Evolutionary conservation across 2,113 vertebrate species (phyloP).

Genomic region (Prunella fulvescens): DNA sequence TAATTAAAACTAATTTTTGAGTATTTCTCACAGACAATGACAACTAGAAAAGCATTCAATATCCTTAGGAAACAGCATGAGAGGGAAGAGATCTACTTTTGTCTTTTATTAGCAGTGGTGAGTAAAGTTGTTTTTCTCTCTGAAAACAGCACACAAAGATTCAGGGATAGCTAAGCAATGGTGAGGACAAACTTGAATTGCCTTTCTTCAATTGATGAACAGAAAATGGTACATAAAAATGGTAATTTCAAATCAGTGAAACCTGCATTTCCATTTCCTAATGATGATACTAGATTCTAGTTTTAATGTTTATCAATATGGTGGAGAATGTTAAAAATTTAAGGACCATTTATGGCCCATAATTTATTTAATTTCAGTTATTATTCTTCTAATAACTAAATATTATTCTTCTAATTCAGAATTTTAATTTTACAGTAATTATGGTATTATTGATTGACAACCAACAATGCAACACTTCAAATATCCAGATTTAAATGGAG

Average conservation of each 20-base stretch:
- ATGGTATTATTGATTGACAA: background rate
- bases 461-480: background rate
- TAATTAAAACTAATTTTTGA: background rate
- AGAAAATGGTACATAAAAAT: background rate
- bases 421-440: background rate
- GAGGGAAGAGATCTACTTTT: background rate
- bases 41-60: background rate
- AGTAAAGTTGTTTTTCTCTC: background rate
- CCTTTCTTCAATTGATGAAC: background rate
- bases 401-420: background rate
- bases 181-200: background rate
- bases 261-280: background rate
- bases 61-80: background rate
- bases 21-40: background rate
- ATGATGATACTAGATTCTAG: background rate
- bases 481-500: background rate
- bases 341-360: background rate
- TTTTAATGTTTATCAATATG: background rate
- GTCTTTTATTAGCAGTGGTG: background rate
- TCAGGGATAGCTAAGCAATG: background rate
- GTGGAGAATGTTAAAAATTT: background rate
- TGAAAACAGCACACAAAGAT: background rate
- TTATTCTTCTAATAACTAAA: background rate
- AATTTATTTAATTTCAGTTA: background rate
- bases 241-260: background rate